These are phyloP conservation scores for Trachemys scripta DNA, from an alignment of 2,113 vertebrate genomes.

Conservation along the genomic window DNA sequence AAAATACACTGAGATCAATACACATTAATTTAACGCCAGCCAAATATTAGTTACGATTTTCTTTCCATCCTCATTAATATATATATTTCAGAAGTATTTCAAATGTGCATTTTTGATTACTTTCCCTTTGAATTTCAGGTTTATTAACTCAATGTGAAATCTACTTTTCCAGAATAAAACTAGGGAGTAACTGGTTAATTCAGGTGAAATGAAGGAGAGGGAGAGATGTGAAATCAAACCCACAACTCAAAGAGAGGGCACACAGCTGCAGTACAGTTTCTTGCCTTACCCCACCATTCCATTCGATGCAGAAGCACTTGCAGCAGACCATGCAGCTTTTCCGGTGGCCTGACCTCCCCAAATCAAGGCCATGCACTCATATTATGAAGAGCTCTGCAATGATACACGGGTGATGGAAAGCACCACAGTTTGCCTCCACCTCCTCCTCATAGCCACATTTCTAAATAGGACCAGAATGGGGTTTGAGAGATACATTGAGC, in stretches of 20 bases:
- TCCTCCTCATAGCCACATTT: neutral
- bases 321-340: neutral
- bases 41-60: slow-evolving; percentile 11
- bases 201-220: neutral
- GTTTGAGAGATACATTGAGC: neutral
- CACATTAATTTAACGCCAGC: neutral
- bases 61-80: neutral
- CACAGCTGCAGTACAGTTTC: neutral
- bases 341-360: neutral
- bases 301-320: neutral
- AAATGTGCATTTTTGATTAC: neutral
- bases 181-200: neutral
- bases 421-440: neutral
- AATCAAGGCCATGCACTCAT: neutral
- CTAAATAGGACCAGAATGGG: neutral
- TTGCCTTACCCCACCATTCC: neutral
- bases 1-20: slow-evolving; percentile 38
- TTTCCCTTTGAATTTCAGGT: neutral
- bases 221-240: neutral
- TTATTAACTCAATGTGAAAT: slow-evolving; percentile 20
- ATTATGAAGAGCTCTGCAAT: neutral
- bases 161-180: neutral
- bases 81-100: slow-evolving; percentile 9
- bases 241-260: neutral
- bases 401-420: neutral